Evolutionary conservation across 2,797 vertebrate species (phyloP).

Genomic region (Chrosomus eos): DNA sequence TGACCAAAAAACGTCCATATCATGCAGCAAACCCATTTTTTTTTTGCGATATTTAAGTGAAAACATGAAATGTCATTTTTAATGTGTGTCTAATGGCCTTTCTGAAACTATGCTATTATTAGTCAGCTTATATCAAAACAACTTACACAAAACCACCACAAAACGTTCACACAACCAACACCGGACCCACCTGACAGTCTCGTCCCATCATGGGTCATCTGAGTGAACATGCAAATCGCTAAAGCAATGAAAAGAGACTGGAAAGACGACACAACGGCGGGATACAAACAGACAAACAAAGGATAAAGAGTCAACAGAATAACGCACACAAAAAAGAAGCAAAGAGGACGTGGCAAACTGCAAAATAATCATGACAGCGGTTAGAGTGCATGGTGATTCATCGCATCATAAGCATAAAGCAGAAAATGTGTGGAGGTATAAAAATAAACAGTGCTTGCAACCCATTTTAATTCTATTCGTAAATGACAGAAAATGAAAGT

Average conservation of each 20-base stretch:
- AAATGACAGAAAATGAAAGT: background rate
- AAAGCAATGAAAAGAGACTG: slow-evolving; percentile 88
- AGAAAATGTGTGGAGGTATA: slow-evolving; percentile 69
- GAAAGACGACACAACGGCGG: slow-evolving; percentile 81
- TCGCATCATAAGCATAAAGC: slow-evolving; percentile 65
- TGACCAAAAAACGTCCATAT: background rate
- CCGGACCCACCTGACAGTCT: slow-evolving; percentile 83
- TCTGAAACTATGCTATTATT: background rate
- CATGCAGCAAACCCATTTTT: background rate
- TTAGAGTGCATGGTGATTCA: slow-evolving; percentile 68
- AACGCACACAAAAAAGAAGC: slow-evolving; percentile 66
- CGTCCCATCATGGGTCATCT: slow-evolving; percentile 78
- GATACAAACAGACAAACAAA: slow-evolving; percentile 72
- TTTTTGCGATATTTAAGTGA: background rate
- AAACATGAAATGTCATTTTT: too few relatives aligned
- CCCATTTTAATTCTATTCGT: background rate
- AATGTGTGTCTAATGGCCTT: background rate
- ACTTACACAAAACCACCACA: slow-evolving; percentile 49
- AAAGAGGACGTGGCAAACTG: slow-evolving; percentile 58
- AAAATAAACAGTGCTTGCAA: slow-evolving; percentile 21
- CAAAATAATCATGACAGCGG: slow-evolving; percentile 75
- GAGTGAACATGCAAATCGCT: slow-evolving; percentile 81
- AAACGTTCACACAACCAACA: slow-evolving; percentile 37
- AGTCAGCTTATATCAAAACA: background rate
- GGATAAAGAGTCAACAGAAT: slow-evolving; percentile 60